phyloP scores from a whole-genome alignment of 2,113 vertebrate genomes.

The Lagenorhynchus albirostris region DNA sequence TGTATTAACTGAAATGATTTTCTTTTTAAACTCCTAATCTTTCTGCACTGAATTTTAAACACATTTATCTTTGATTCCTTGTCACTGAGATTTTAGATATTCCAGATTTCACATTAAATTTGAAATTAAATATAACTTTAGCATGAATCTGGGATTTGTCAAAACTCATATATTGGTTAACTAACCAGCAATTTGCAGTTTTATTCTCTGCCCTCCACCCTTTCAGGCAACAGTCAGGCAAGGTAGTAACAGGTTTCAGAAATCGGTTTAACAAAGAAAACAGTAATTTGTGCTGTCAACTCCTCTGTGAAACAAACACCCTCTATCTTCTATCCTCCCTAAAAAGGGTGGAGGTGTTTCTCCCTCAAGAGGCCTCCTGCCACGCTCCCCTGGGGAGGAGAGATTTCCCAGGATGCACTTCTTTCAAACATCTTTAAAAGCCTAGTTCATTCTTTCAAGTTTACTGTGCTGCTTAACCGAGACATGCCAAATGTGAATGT shows the following conservation, averaged over 20 bases:
- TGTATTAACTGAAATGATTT: slow-evolving; percentile 36
- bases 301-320: not conserved
- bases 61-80: not conserved
- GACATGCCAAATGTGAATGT: not conserved
- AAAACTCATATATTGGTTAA: not conserved
- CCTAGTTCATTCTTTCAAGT: slow-evolving; percentile 12
- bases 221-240: not conserved
- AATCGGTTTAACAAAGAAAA: slow-evolving; percentile 51
- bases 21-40: slow-evolving; percentile 52
- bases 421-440: slow-evolving; percentile 13
- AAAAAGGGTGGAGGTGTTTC: not conserved
- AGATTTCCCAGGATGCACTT: not conserved
- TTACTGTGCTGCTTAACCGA: slow-evolving; percentile 19
- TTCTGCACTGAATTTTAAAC: slow-evolving; percentile 22
- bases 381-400: not conserved
- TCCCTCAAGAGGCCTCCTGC: not conserved
- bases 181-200: slow-evolving; percentile 27
- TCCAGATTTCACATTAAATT: slow-evolving; percentile 19
- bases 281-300: not conserved
- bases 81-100: slow-evolving; percentile 2
- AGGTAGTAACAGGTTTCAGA: slow-evolving; percentile 21
- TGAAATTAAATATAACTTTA: slow-evolving; percentile 27
- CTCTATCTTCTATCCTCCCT: slow-evolving; percentile 1
- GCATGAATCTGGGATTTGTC: slow-evolving; percentile 4
- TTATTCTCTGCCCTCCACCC: not conserved